These are phyloP conservation scores for Pelecanus crispus DNA, from an alignment of 2,113 vertebrate species.

Conservation along the genomic window DNA sequence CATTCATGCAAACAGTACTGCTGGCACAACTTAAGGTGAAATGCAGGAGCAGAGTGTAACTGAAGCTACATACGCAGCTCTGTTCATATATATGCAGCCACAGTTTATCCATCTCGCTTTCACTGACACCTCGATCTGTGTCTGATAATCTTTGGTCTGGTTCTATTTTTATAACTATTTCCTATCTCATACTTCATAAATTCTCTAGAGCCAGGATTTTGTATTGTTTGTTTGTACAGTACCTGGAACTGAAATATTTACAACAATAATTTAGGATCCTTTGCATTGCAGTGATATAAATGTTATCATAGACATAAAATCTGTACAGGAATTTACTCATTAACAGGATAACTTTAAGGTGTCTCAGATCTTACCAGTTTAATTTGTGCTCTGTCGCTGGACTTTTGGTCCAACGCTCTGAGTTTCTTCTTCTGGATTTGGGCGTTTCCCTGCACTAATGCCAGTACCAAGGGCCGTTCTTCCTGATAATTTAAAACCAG, in stretches of 20 bases:
- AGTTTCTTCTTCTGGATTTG: slow-evolving; percentile 74
- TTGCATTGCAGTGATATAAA: neutral
- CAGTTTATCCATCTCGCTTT: neutral
- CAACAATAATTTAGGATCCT: neutral
- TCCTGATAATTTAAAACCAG: slow-evolving; percentile 67
- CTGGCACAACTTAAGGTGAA: neutral
- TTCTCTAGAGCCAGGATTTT: neutral
- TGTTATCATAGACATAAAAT: neutral
- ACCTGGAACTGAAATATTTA: neutral
- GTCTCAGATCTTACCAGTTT: slow-evolving; percentile 63
- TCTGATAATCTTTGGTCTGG: neutral
- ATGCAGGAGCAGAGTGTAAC: neutral
- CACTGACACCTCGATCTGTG: neutral
- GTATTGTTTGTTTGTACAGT: neutral
- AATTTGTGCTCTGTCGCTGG: slow-evolving; percentile 77
- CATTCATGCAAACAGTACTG: neutral
- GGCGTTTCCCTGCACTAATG: slow-evolving; percentile 72
- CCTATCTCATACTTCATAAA: neutral
- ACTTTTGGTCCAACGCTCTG: slow-evolving; percentile 75
- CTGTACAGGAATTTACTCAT: neutral
- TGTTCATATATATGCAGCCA: neutral
- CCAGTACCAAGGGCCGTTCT: slow-evolving; percentile 63
- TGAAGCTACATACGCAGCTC: neutral
- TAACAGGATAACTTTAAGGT: neutral
- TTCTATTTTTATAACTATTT: neutral